A percentile compares a stretch with the other conserved stretches of the same genome.
Conservation (phyloP, 2,113 vertebrate genomes). For the Phylloscopus whistleri region DNA sequence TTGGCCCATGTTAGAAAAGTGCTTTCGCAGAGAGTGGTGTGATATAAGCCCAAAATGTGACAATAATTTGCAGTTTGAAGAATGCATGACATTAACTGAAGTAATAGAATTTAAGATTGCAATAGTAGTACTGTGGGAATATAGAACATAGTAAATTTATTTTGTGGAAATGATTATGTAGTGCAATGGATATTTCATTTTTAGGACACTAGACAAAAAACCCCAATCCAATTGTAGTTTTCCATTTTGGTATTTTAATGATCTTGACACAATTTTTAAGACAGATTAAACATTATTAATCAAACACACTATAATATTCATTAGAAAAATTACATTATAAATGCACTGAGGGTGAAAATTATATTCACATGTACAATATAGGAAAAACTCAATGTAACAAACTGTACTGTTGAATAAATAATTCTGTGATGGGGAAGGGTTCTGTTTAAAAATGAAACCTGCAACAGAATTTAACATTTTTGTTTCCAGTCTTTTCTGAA, state of each 20-base stretch:
- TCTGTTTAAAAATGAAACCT: slow-evolving; percentile 26
- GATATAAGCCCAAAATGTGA: not conserved
- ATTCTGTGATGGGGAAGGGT: not conserved
- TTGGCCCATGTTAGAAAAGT: not conserved
- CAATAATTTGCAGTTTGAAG: not conserved
- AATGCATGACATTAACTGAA: not conserved
- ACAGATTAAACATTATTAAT: not conserved
- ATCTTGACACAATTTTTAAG: not conserved
- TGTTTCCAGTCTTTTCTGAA: not conserved
- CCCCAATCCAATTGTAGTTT: not conserved
- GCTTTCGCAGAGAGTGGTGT: not conserved
- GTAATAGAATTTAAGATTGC: not conserved
- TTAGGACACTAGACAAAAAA: not conserved
- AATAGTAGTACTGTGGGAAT: not conserved
- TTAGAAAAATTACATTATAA: slow-evolving; percentile 43
- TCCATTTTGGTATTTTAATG: not conserved
- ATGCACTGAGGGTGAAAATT: slow-evolving; percentile 18
- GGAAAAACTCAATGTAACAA: not conserved
- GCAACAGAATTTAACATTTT: not conserved
- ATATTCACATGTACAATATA: not conserved
- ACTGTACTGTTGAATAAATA: slow-evolving; percentile 46
- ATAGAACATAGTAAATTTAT: not conserved
- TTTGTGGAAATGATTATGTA: not conserved
- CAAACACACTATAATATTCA: not conserved
- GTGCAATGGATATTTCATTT: not conserved